These are phyloP conservation scores for Micrasema longulum DNA, from an alignment of 1,140 invertebrate species.

Conservation along the genomic window DNA sequence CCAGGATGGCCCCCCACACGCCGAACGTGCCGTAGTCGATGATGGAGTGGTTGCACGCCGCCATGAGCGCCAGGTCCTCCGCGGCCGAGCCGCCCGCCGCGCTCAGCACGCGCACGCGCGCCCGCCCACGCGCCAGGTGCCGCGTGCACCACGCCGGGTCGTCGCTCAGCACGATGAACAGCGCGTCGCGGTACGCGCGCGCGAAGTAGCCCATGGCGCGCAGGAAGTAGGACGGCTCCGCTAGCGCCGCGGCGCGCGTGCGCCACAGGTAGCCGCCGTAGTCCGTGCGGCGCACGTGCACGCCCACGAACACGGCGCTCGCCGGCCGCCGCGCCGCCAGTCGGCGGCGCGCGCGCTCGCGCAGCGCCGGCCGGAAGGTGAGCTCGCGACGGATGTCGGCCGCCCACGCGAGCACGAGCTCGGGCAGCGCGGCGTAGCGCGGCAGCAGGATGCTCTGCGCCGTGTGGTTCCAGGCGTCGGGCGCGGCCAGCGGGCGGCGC, in stretches of 20 bases:
- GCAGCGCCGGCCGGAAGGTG: conserved; percentile 66
- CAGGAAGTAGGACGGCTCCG: conserved; percentile 68
- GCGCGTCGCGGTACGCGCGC: conserved; percentile 65
- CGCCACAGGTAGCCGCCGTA: conserved; percentile 71
- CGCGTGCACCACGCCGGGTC: conserved; percentile 72
- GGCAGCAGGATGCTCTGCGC: conserved; percentile 72
- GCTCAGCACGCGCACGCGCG: conserved; percentile 67
- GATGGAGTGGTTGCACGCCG: conserved; percentile 76
- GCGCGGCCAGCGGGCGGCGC: conserved; percentile 62
- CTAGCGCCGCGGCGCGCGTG: conserved; percentile 65
- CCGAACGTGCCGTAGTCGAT: conserved; percentile 79
- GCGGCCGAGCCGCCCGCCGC: conserved; percentile 64
- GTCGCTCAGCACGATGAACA: conserved; percentile 74
- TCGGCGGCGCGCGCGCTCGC: conserved; percentile 62
- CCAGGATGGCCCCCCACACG: conserved; percentile 75
- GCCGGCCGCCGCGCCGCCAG: conserved; percentile 58
- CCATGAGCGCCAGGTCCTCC: conserved; percentile 74
- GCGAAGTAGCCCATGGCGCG: conserved; percentile 71
- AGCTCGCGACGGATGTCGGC: conserved; percentile 71
- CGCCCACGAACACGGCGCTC: conserved; percentile 66
- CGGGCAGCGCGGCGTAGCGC: conserved; percentile 69
- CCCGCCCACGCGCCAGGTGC: conserved; percentile 62
- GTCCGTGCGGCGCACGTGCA: conserved; percentile 74
- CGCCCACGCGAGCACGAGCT: conserved; percentile 69
- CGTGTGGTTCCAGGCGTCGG: conserved; percentile 71